A percentile compares a stretch with the other conserved stretches of the same genome.
Conservation (phyloP, 2,888 invertebrate genomes). For the Synanthedon andrenaeformis region DNA sequence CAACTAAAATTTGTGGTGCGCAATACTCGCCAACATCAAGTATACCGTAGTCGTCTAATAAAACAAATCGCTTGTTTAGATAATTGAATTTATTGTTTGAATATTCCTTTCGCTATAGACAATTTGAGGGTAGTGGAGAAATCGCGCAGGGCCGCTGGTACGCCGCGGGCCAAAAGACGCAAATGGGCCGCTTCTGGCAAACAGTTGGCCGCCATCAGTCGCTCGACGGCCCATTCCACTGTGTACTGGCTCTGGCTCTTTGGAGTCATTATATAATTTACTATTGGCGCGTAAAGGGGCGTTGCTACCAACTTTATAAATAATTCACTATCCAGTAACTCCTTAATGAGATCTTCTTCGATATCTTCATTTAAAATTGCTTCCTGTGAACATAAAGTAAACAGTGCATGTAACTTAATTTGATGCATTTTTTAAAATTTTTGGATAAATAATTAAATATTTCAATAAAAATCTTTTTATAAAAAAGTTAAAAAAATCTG, state of each 20-base stretch:
- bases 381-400: conserved; percentile 26
- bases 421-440: background rate
- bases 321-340: conserved; percentile 44
- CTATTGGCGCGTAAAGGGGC: conserved; percentile 34
- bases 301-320: conserved; percentile 45
- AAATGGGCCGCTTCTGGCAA: conserved; percentile 54
- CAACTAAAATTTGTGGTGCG: no score
- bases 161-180: conserved; percentile 29
- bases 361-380: conserved; percentile 27
- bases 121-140: no score
- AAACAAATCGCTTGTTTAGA: no score
- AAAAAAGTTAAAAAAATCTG: no score
- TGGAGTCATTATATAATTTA: conserved; percentile 34
- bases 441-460: no score
- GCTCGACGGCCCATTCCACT: conserved; percentile 33
- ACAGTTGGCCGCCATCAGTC: conserved; percentile 34
- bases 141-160: conserved; percentile 37
- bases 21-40: no score
- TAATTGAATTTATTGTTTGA: no score
- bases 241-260: conserved; percentile 23
- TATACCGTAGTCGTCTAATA: no score
- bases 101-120: no score
- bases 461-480: no score
- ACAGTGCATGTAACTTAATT: background rate
- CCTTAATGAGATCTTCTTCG: conserved; percentile 44